Conservation (phyloP, 1,140 invertebrate genomes). For the Ostrea denselamellosa region DNA sequence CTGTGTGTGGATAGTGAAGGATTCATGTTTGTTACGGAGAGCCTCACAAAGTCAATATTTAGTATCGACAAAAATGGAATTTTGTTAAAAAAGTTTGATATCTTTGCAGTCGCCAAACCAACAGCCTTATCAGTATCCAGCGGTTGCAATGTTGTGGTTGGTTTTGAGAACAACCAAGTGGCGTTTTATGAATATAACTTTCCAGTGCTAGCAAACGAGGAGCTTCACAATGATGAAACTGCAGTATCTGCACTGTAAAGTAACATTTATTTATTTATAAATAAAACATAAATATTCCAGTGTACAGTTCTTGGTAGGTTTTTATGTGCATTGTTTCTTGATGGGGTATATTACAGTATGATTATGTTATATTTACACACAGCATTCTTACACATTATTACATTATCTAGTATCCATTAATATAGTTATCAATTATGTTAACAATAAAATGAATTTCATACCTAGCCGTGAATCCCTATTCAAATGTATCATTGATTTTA, state of each 20-base stretch:
- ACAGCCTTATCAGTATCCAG: background rate
- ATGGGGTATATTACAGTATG: background rate
- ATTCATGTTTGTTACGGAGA: conserved; percentile 1
- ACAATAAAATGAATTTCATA: too few relatives aligned
- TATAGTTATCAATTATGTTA: too few relatives aligned
- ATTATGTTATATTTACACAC: background rate
- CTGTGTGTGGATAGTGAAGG: background rate
- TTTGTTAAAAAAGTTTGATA: background rate
- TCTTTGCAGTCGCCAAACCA: background rate
- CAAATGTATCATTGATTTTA: too few relatives aligned
- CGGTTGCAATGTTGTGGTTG: background rate
- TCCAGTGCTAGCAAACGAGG: background rate
- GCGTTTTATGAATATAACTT: background rate
- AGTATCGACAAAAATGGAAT: conserved; percentile 5
- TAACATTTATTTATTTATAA: background rate
- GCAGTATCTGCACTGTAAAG: background rate
- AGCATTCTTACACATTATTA: background rate
- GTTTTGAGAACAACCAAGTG: background rate
- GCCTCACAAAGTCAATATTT: background rate
- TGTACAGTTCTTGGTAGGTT: too few relatives aligned
- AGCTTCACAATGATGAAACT: background rate
- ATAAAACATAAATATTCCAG: too few relatives aligned
- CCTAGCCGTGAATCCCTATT: too few relatives aligned
- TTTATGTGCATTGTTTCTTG: too few relatives aligned
- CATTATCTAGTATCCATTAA: too few relatives aligned